Conservation (phyloP, 2,113 vertebrate species). For the Donacobius atricapilla region DNA sequence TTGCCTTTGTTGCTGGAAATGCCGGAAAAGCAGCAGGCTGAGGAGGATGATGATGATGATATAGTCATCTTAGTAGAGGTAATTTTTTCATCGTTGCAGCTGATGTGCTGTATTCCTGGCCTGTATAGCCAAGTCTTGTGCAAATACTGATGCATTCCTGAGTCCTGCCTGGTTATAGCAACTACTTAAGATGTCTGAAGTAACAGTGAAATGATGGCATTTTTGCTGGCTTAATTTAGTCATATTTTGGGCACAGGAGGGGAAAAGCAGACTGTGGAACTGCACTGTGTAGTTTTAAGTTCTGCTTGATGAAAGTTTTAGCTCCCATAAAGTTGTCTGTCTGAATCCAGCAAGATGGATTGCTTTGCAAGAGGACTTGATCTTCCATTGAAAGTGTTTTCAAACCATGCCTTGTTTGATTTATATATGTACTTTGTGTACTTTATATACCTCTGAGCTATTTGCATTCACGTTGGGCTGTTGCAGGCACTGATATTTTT, state of each 20-base stretch:
- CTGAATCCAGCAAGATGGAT: not conserved
- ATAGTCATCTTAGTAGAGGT: slow-evolving; percentile 87
- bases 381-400: not conserved
- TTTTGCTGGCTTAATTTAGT: not conserved
- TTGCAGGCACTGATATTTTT: not conserved
- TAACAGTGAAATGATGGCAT: not conserved
- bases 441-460: not conserved
- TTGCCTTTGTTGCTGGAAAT: slow-evolving; percentile 72
- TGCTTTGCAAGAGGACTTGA: not conserved
- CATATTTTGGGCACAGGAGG: not conserved
- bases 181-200: not conserved
- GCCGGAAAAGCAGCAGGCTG: slow-evolving; percentile 70
- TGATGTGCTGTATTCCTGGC: not conserved
- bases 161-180: not conserved
- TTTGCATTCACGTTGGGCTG: not conserved
- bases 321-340: not conserved
- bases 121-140: not conserved
- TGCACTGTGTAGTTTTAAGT: not conserved
- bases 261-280: not conserved
- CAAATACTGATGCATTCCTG: not conserved
- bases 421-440: not conserved
- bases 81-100: not conserved
- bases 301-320: not conserved
- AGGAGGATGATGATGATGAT: slow-evolving; percentile 78
- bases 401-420: not conserved